Evolutionary conservation across 1,140 invertebrate genomes (phyloP).

Genomic region (Ridgeia piscesae): DNA sequence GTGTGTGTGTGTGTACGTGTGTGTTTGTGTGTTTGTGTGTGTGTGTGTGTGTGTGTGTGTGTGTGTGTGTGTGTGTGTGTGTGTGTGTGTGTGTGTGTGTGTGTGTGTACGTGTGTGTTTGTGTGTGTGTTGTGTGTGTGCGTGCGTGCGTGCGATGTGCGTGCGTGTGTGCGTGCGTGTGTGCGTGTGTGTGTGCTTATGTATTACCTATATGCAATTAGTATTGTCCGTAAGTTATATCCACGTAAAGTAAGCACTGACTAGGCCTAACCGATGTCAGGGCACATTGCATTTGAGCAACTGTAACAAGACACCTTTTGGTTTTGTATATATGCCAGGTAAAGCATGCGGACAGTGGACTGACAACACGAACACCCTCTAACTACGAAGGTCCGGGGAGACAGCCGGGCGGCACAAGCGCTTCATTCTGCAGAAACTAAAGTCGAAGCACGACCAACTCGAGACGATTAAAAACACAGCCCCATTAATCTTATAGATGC

Average conservation of each 20-base stretch:
- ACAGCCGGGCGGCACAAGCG: background rate
- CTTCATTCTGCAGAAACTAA: background rate
- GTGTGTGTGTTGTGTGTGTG: no score
- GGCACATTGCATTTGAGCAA: background rate
- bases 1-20: no score
- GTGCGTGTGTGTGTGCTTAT: background rate
- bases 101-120: no score
- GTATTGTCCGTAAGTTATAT: background rate
- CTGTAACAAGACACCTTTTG: background rate
- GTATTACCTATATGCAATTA: background rate
- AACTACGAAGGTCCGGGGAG: no score
- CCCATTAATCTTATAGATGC: background rate
- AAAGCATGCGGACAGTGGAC: background rate
- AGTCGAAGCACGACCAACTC: background rate
- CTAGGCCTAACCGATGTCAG: no score
- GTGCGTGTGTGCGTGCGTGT: no score
- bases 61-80: no score
- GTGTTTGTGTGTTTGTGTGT: no score
- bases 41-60: no score
- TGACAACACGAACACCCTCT: no score
- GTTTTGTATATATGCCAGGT: background rate
- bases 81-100: no score
- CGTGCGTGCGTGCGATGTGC: background rate
- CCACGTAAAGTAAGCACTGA: background rate
- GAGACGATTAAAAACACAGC: background rate